A percentile compares a stretch with the other conserved stretches of the same genome.
phyloP scores from a whole-genome alignment of 64 coral and sea anemone species.

The Pocillopora verrucosa region DNA sequence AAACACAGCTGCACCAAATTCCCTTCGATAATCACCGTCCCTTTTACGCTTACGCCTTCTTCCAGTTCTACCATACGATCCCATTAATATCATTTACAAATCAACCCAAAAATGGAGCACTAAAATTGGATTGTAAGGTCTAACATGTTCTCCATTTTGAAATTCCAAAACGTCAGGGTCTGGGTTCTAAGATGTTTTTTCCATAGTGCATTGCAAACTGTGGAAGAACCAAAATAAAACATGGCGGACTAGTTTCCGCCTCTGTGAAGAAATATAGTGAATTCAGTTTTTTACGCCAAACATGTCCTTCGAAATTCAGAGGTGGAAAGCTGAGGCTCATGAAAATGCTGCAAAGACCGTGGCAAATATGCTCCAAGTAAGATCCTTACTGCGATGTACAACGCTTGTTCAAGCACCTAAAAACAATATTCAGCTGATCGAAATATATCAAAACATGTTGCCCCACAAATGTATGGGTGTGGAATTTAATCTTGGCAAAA shows the following conservation, averaged over 20 bases:
- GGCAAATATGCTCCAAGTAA: conserved; percentile 89
- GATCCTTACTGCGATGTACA: not conserved
- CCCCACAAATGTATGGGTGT: too few species aligned
- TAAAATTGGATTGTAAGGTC: not conserved
- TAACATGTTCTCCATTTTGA: conserved; percentile 2
- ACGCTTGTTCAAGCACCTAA: too few species aligned
- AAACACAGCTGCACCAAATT: not conserved
- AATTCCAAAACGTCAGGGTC: not conserved
- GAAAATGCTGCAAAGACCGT: conserved; percentile 93
- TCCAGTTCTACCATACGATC: conserved; percentile 54
- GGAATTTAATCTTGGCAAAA: too few species aligned
- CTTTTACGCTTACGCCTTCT: conserved; percentile 38
- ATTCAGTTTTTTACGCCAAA: not conserved
- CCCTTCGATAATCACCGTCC: not conserved
- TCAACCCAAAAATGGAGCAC: not conserved
- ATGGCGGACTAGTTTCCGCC: conserved; percentile 21
- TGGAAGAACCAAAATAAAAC: not conserved
- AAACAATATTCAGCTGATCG: too few species aligned
- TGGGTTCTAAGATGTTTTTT: not conserved
- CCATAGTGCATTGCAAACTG: not conserved
- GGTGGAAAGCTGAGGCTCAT: conserved; percentile 83
- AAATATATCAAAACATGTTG: too few species aligned
- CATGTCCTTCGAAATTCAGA: conserved; percentile 92
- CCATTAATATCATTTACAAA: not conserved
- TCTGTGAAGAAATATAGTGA: not conserved